phyloP scores from a whole-genome alignment of 1,140 invertebrate genomes.

The Drosophila malerkotliana region DNA sequence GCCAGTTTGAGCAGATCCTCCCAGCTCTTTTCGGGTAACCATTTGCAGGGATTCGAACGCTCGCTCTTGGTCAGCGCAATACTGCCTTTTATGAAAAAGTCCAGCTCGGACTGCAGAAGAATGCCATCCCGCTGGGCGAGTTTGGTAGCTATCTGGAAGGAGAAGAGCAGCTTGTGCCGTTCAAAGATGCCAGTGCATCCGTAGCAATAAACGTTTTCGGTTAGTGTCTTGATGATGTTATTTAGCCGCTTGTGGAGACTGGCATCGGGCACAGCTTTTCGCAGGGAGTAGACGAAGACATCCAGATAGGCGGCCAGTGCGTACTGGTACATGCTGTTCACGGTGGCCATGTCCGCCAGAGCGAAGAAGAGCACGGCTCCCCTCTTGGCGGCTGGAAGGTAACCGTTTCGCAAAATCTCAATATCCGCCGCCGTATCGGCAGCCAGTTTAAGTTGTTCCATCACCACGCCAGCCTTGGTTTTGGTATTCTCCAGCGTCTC shows the following conservation, averaged over 20 bases:
- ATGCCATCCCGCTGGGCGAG: constrained; percentile 88
- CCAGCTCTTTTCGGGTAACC: constrained; percentile 91
- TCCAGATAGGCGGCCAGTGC: constrained; percentile 91
- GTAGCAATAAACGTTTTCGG: constrained; percentile 94
- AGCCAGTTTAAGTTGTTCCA: constrained; percentile 89
- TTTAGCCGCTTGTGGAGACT: constrained; percentile 88
- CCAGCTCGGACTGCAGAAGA: constrained; percentile 89
- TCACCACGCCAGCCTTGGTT: constrained; percentile 91
- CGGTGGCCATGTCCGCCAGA: constrained; percentile 92
- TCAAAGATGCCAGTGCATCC: constrained; percentile 96
- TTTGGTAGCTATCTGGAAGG: constrained; percentile 94
- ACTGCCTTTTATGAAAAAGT: constrained; percentile 95
- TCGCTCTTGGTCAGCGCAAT: constrained; percentile 90
- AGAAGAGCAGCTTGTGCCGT: constrained; percentile 94
- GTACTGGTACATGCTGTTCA: constrained; percentile 97
- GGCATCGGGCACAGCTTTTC: constrained; percentile 91
- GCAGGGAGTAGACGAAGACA: constrained; percentile 91
- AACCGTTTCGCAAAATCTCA: constrained; percentile 91
- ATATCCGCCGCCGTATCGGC: constrained; percentile 90
- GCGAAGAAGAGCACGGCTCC: constrained; percentile 96
- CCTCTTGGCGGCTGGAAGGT: constrained; percentile 91
- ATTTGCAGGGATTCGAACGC: constrained; percentile 87
- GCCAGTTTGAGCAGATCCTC: constrained; percentile 91
- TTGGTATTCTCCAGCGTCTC: constrained; percentile 95
- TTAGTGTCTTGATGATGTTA: constrained; percentile 93